phyloP scores from a whole-genome alignment of 1,140 invertebrate genomes.

The Riptortus pedestris region DNA sequence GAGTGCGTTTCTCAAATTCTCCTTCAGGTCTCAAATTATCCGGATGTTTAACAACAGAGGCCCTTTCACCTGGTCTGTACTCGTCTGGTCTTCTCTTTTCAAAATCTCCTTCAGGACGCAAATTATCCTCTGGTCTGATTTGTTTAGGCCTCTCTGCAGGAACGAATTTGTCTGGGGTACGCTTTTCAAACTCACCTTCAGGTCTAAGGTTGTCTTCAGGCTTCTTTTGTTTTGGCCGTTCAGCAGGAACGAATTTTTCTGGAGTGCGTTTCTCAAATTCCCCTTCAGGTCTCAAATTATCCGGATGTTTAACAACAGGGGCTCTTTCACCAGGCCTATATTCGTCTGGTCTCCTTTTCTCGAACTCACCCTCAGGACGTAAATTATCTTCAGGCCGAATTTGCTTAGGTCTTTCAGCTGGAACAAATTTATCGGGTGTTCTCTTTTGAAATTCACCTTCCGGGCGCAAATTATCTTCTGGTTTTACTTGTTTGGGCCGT shows the following conservation, averaged over 20 bases:
- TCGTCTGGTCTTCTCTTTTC: slow-evolving; percentile 40
- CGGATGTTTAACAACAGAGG: slow-evolving; percentile 40
- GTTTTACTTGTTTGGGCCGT: slow-evolving; percentile 35
- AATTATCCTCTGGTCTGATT: slow-evolving; percentile 40
- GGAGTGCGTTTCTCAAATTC: slow-evolving; percentile 38
- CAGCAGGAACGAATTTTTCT: slow-evolving; percentile 29
- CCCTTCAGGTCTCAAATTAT: slow-evolving; percentile 36
- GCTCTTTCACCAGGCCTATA: slow-evolving; percentile 34
- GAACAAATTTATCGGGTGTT: slow-evolving; percentile 37
- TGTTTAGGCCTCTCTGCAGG: slow-evolving; percentile 42
- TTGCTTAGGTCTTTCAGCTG: slow-evolving; percentile 31
- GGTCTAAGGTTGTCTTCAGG: slow-evolving; percentile 40
- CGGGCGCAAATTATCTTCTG: slow-evolving; percentile 46
- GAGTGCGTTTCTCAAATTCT: slow-evolving; percentile 37
- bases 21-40: slow-evolving; percentile 45
- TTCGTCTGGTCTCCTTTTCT: slow-evolving; percentile 36
- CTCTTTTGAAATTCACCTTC: slow-evolving; percentile 43
- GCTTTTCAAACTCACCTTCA: slow-evolving; percentile 48
- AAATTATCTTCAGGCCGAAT: slow-evolving; percentile 46
- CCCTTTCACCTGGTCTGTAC: slow-evolving; percentile 40
- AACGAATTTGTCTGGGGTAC: slow-evolving; percentile 37
- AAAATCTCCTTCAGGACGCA: slow-evolving; percentile 38
- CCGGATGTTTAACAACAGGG: slow-evolving; percentile 36
- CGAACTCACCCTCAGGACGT: slow-evolving; percentile 51
- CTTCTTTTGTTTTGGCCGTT: slow-evolving; percentile 37